A percentile compares a stretch with the other conserved stretches of the same genome.
Evolutionary conservation across 2,888 invertebrate species (phyloP).

Genomic region (Glaucopsyche alexis): DNA sequence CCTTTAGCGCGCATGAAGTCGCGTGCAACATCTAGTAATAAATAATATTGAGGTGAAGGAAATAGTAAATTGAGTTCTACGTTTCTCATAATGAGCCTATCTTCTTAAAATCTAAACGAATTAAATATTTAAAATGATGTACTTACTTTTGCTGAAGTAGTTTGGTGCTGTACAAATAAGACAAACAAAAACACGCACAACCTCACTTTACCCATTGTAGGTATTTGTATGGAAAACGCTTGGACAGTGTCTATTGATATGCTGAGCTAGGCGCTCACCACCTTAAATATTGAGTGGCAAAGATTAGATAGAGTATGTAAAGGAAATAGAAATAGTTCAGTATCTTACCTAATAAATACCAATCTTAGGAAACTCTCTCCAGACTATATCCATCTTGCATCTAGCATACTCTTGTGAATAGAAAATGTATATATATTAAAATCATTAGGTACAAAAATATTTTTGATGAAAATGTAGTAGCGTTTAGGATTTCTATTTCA

Average conservation of each 20-base stretch:
- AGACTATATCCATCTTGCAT: background rate
- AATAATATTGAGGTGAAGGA: too few species aligned
- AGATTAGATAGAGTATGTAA: background rate
- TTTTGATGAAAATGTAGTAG: too few species aligned
- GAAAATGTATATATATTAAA: background rate
- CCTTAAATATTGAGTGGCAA: constrained; percentile 10
- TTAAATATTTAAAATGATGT: background rate
- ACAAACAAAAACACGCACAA: constrained; percentile 9
- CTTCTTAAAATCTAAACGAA: too few species aligned
- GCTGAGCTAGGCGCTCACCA: background rate
- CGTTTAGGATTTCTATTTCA: too few species aligned
- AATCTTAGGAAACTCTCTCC: background rate
- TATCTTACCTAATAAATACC: background rate
- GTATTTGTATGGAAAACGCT: background rate
- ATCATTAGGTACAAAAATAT: background rate
- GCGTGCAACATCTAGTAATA: too few species aligned
- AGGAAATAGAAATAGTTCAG: background rate
- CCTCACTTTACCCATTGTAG: constrained; percentile 14
- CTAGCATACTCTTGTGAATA: background rate
- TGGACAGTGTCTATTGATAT: constrained; percentile 1
- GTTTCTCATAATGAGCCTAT: background rate
- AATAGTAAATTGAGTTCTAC: too few species aligned
- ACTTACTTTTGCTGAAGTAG: background rate
- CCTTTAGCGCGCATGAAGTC: too few species aligned
- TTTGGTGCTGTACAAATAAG: constrained; percentile 1